Base-by-base conservation (phyloP, 2,888 invertebrate species). In the Nycteola revayana region DNA sequence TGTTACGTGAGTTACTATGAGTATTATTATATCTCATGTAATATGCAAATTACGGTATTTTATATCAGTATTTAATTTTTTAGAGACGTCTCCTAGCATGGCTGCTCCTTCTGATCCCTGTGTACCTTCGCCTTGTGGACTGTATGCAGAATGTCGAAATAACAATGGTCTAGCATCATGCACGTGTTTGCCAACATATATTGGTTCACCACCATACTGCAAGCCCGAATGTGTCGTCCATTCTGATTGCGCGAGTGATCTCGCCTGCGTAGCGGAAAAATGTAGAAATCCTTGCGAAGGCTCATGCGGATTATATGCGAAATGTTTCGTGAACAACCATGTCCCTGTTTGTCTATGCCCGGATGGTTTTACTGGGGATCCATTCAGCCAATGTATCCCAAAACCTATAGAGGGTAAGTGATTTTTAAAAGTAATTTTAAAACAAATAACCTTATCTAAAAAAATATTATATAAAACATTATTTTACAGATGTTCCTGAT, bases 91-190 rank as follows among this genome's bases (percentile, higher is more conserved):
- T 27, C 71, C 78, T 18, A 71, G 65, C 40, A 41, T 67, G 34
- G 62, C 67, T n/a, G 82, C 76, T 35, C 85, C 89, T 29, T 62
- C 77, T 9, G 75, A 93, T 59, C 94, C 95, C 1, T 96, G 95
- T 64, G 75, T 90, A 43, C 94, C 95, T 30, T 93, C 94, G 3
- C 91, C 93, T 7, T 95, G 95, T 71, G 95, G 94, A 9, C 65
- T 87, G 1, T 93, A 94, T 68, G 91, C 95, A 3, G 92, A 94
- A 65, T 96, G 95, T 66, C 90, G 91, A 29, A 93, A 93, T 69
- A 87, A 91, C 24, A 93, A 94, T 59, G 91, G 89, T 18, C 90
- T 93, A 68, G 90, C 93, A 1, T 91, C 93, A 8, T 95, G 94
- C 69, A 92, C 94, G 7, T 95, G 95, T 69, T 78, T 92, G 36